A percentile compares a stretch with the other conserved stretches of the same genome.
These are phyloP conservation scores for Pseudomyrmex flavicornis DNA, from an alignment of 1,140 invertebrate species.

Conservation along the genomic window DNA sequence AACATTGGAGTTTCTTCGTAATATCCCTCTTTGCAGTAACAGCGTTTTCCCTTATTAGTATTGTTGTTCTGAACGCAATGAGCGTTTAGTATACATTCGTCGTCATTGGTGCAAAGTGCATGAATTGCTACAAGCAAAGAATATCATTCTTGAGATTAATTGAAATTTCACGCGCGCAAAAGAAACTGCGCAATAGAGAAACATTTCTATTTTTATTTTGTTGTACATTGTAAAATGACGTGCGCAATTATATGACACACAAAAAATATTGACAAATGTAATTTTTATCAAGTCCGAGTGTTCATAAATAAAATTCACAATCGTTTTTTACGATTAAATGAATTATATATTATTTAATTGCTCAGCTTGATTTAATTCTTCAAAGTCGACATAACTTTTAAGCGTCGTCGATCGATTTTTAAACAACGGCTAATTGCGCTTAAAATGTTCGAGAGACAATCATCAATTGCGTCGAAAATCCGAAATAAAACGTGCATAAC, in stretches of 20 bases:
- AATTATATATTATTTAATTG: not conserved
- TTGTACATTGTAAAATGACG: not conserved
- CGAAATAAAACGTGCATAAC: conserved; percentile 21
- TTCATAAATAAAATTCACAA: not conserved
- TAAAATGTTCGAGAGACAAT: conserved; percentile 34
- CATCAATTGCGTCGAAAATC: conserved; percentile 5
- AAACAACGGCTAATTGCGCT: conserved; percentile 10
- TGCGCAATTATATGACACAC: not conserved
- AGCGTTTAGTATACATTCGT: conserved; percentile 82
- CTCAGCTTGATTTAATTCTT: not conserved
- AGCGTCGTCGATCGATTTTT: conserved; percentile 49
- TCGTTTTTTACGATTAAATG: not conserved
- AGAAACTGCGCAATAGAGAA: not conserved
- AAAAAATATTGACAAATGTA: conserved; percentile 10
- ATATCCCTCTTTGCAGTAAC: conserved; percentile 82
- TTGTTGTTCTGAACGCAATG: conserved; percentile 78
- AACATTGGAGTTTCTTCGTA: conserved; percentile 76
- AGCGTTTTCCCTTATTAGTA: conserved; percentile 77
- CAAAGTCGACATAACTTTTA: conserved; percentile 12
- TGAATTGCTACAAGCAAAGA: conserved; percentile 78
- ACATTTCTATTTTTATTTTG: not conserved
- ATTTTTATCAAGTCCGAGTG: not conserved
- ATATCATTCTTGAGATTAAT: not conserved
- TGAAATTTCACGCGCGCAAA: not conserved
- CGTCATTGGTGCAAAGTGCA: conserved; percentile 78